Conservation (phyloP, 2,888 invertebrate genomes). For the Chrysolina haemoptera region DNA sequence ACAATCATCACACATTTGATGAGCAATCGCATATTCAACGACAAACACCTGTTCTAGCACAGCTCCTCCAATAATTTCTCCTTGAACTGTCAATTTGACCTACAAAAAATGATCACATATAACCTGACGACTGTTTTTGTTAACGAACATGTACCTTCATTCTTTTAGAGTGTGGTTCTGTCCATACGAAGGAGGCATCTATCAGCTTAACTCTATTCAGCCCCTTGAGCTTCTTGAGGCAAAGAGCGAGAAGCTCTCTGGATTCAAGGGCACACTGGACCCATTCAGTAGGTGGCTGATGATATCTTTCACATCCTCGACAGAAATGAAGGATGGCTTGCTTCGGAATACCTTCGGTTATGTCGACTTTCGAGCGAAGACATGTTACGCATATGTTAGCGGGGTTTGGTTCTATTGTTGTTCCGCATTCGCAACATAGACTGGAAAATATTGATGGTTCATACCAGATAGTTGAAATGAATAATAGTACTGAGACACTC, state of each 20-base stretch:
- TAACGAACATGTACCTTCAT: slow-evolving; percentile 79
- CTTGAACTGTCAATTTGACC: slow-evolving; percentile 94
- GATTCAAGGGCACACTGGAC: slow-evolving; percentile 90
- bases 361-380: slow-evolving; percentile 91
- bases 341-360: slow-evolving; percentile 96
- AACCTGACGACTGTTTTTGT: too few species aligned
- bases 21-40: slow-evolving; percentile 91
- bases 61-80: slow-evolving; percentile 92
- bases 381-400: slow-evolving; percentile 98
- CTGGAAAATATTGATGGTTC: slow-evolving; percentile 67
- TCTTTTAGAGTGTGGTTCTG: slow-evolving; percentile 98
- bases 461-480: neutral
- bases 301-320: slow-evolving; percentile 93
- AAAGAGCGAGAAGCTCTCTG: slow-evolving; percentile 88
- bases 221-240: slow-evolving; percentile 93
- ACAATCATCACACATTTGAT: slow-evolving; percentile 98
- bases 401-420: slow-evolving; percentile 93
- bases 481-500: neutral
- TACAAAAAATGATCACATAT: slow-evolving; percentile 59
- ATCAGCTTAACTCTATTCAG: slow-evolving; percentile 90
- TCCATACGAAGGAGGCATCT: slow-evolving; percentile 99
- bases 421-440: slow-evolving; percentile 96
- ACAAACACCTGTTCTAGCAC: slow-evolving; percentile 95
- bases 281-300: slow-evolving; percentile 95
- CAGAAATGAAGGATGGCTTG: slow-evolving; percentile 93